phyloP scores from a whole-genome alignment of 1,140 invertebrate species.

The Trichonephila clavipes region DNA sequence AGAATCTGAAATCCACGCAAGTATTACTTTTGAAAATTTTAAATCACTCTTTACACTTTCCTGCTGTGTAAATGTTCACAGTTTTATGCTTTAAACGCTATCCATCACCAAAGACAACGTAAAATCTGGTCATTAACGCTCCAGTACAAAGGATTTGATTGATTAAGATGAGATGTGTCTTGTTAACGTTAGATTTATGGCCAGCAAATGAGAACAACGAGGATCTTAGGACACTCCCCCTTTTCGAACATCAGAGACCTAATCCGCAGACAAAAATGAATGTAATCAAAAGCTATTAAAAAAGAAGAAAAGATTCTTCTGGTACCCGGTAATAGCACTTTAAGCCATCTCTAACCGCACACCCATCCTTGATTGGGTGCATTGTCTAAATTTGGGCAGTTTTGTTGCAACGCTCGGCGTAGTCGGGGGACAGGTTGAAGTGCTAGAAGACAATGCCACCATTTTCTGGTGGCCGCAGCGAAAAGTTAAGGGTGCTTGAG shows the following conservation, averaged over 20 bases:
- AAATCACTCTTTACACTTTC: too few relatives aligned
- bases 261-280: neutral
- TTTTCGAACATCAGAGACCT: neutral
- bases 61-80: too few relatives aligned
- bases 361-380: neutral
- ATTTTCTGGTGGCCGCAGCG: neutral
- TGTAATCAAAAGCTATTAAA: neutral
- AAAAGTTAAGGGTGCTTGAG: neutral
- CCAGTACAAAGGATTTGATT: neutral
- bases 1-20: neutral
- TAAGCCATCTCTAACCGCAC: neutral
- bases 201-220: neutral
- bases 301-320: neutral
- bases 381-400: conserved; percentile 19
- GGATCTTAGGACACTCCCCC: neutral
- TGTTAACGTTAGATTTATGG: neutral
- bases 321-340: conserved; percentile 16
- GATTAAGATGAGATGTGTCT: neutral
- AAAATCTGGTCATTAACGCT: neutral
- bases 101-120: neutral
- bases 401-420: neutral
- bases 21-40: too few relatives aligned
- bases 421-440: conserved; percentile 8
- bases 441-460: neutral
- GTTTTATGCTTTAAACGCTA: neutral